Evolutionary conservation across 2,797 vertebrate genomes (phyloP), one percentile per base, ranked within the genome.

Genomic region (Sardinella longiceps): DNA sequence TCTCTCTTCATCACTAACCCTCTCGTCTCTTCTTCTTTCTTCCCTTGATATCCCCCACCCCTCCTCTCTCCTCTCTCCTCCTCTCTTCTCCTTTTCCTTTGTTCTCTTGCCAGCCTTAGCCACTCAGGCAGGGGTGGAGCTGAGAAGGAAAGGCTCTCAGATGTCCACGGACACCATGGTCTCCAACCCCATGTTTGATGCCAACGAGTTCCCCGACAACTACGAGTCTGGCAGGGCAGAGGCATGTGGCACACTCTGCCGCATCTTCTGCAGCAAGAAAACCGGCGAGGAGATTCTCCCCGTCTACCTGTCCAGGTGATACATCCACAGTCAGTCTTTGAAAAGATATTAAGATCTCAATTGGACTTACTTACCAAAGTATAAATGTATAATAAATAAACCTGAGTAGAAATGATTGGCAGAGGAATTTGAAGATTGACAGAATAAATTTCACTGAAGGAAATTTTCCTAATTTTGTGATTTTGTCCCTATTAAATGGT

Each of bases 221-320:
- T 97, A 97, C 87, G 97, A 97, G 94, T 95, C 97, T 0, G 97
- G 97, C 92, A 95, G 96, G 93, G 97, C 97, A 1, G 97, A 98
- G 92, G 97, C 97, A 0, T 98, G 96, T 14, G 97, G 97, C 90
- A 97, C 97, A 5, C 96, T 98, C 58, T 98, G 97, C 92, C 96
- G 97, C 89, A 98, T 99, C 92, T 98, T 98, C 94, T 96, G 96
- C 94, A 97, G 96, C 93, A 98, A 98, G 95, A 99, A 98, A 94
- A 98, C 97, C 12, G 95, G 96, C 90, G 98, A 99, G 92, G 97
- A 98, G 88, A 98, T 98, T 88, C 94, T 97, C 28, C 95, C 96
- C 80, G 96, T 97, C 87, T 98, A 98, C 92, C 93, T 99, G 89
- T 97, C 10, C 48, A 56, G 15, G 51, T 37, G 2, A 63, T 7